Evolutionary conservation across 2,888 invertebrate genomes (phyloP), one percentile per base, ranked within the genome.

Genomic region (Agrotis ipsilon): DNA sequence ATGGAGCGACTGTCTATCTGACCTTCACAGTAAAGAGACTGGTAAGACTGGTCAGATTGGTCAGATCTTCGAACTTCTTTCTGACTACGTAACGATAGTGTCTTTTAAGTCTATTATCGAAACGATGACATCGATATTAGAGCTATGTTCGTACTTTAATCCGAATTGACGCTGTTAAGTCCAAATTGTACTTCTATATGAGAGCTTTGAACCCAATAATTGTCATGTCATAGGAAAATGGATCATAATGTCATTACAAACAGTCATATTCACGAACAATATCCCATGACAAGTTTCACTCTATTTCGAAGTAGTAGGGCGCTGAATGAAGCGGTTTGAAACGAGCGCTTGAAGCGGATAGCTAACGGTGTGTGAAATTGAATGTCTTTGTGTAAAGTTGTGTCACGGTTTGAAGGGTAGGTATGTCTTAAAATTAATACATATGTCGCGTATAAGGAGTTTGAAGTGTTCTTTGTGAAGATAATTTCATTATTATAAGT

Each of bases 101-200:
- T 24, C 24, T 2, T 55, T 55, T 72, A 78, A 78, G 55, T 72
- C 24, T 74, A 57, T 51, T 61, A 75, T 66, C 66, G 75, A 80
- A 75, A 75, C 58, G 19, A 43, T 74, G 51, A 75, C 75, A 75
- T 75, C 75, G 80, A 75, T 80, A 43, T 45, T 80, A 80, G 67
- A 75, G 60, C 80, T 80, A 73, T 46, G 39, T 58, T 63, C 51
- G 57, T 57, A 74, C 43, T 72, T 51, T 62, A 57, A 74, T 52
- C 79, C 63, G 73, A 78, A 78, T 73, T 75, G 74, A 79, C 58
- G 51, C 39, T 69, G 72, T 74, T 78, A 60, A 55, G 55, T 72
- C 73, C 13, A 60, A 49, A 46, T 24, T 24, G 2, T 70, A 48
- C 51, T 32, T 27, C 39, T 27, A 18, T 58, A 21, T 6, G 49